These are phyloP conservation scores for Diaprepes abbreviatus DNA, from an alignment of 2,888 invertebrate species.

Conservation along the genomic window DNA sequence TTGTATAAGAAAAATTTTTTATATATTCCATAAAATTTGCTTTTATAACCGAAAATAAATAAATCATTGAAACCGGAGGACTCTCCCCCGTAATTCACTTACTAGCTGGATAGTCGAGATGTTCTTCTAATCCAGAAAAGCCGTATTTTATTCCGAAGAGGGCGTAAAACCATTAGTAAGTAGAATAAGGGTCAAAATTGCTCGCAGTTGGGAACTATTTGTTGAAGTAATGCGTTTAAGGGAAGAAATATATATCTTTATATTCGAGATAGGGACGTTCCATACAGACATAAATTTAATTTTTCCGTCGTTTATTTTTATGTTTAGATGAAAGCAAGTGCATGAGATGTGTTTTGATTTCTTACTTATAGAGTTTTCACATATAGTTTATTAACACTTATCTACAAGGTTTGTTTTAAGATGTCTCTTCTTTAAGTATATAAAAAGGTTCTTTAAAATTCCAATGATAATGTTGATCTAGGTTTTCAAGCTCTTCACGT, in stretches of 20 bases:
- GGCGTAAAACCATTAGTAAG: conserved; percentile 32
- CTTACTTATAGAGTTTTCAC: too few relatives aligned
- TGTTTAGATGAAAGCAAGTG: conserved; percentile 1
- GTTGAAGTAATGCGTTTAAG: conserved; percentile 32
- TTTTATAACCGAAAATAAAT: too few relatives aligned
- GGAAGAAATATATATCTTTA: conserved; percentile 13
- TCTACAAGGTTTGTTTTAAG: too few relatives aligned
- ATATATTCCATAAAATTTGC: too few relatives aligned
- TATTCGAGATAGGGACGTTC: conserved; percentile 18
- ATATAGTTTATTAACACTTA: too few relatives aligned
- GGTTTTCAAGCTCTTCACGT: too few relatives aligned
- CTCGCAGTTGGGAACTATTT: conserved; percentile 21
- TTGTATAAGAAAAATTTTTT: too few relatives aligned
- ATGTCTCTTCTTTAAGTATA: too few relatives aligned
- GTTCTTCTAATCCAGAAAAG: conserved; percentile 16
- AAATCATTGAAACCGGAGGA: neutral
- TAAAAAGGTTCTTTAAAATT: too few relatives aligned
- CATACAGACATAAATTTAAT: neutral
- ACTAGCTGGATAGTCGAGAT: neutral
- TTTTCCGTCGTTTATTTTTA: neutral
- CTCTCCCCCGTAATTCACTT: neutral
- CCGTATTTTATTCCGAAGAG: conserved; percentile 24
- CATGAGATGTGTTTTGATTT: neutral
- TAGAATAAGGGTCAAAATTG: conserved; percentile 29
- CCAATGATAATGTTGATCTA: too few relatives aligned